Evolutionary conservation across 2,797 vertebrate species (phyloP), one percentile per base, ranked within the genome.

Genomic region (Tadarida brasiliensis): DNA sequence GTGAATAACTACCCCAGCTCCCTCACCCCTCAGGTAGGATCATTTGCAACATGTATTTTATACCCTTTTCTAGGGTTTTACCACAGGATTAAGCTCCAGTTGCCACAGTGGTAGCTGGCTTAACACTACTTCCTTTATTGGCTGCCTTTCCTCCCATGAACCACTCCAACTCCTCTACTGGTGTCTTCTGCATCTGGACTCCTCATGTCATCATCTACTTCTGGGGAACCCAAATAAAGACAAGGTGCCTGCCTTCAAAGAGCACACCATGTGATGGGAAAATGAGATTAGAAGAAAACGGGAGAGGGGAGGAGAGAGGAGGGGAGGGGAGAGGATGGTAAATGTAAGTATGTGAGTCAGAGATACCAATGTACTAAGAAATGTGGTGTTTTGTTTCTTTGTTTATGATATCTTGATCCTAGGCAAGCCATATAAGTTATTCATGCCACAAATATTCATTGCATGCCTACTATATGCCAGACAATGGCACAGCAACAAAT

Each of bases 81-180:
- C 44, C 65, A 77, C 56, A 93, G 70, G 44, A 71, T 95, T 95
- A 71, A 82, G 47, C 49, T 97, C 59, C 80, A 77, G 49, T 77
- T 85, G 54, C 76, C 33, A 28, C n/a, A 65, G 5, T n/a, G 14
- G 86, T 44, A 49, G 22, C 61, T 94, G n/a, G 28, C 70, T 85
- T 86, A 83, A 73, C n/a, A 88, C 33, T 28, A 61, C 54, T 68
- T 54, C 11, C 30, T 61, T 74, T 67, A 54, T 11, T 39, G 20
- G 65, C 44, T 80, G 5, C 14, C 28, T 80, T 82, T 81, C 65
- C 63, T 93, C 74, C 57, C 33, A 86, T 65, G 20, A 51, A 19
- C 44, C 26, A n/a, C 51, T 91, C 47, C 56, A 82, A 4, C 11
- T 54, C 2, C 15, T 91, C 47, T 39, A 5, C 5, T 44, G 39